Base-by-base conservation (phyloP, 2,888 invertebrate genomes). In the Zygothrica quintamaculata region DNA sequence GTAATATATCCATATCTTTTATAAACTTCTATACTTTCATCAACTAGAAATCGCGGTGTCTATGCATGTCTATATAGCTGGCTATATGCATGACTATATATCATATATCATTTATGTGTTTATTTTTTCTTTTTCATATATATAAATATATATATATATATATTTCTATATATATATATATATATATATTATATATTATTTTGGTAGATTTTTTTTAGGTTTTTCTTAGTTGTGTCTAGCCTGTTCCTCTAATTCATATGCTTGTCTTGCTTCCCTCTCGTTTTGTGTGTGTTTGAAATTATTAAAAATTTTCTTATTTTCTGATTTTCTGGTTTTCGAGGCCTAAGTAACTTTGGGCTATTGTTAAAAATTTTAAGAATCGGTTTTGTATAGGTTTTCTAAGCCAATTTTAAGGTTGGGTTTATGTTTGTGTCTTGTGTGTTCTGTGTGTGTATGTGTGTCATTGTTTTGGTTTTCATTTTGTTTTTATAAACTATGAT, bases 401-500 rank as follows among this genome's bases (percentile, higher is more conserved):
- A n/a, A n/a, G n/a, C n/a, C n/a, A n/a, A n/a, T 11, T 34, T 34
- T 12, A 1, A 34, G 11, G 1, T 22, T 33, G 36, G 33, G 48
- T 33, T 37, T 46, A 13, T 48, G 43, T 39, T 18, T 52, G 31
- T 56, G 13, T 48, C 31, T 65, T 44, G 8, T 62, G 39, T 64
- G 53, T 34, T n/a, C n/a, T n/a, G 31, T 65, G 43, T 43, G 42
- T 51, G 26, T 50, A 43, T 40, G 37, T 62, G 56, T 74, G 31
- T 59, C n/a, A 46, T 50, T 44, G 29, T 53, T 40, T 36, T 37
- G 34, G 51, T 62, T 37, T 58, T 43, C 16, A 18, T 42, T n/a
- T 61, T 61, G 46, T 76, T 82, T 84, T 95, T 95, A 96, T 95
- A 95, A 81, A 94, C 95, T 96, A 96, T 96, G 95, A 96, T 96